phyloP scores from a whole-genome alignment of 2,113 vertebrate genomes.

The Channa maculata region DNA sequence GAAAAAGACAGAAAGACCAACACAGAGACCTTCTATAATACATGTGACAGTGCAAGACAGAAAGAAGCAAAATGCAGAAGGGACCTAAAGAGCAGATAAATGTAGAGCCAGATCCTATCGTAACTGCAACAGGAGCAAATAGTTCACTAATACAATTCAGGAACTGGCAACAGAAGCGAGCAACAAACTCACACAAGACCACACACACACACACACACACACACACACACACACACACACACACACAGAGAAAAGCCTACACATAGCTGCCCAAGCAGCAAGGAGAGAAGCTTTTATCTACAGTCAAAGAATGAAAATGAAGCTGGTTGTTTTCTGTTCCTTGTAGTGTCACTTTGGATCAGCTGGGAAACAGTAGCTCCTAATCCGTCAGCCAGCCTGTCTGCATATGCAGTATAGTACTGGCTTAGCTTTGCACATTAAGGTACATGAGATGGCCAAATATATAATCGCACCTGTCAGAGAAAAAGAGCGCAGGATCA shows the following conservation, averaged over 20 bases:
- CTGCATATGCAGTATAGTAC: not conserved
- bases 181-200: conserved; percentile 1
- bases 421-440: conserved; percentile 4
- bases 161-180: conserved; percentile 14
- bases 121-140: conserved; percentile 17
- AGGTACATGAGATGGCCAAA: not conserved
- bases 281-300: conserved; percentile 22
- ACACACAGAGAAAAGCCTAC: conserved; percentile 1
- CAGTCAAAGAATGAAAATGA: conserved; percentile 55
- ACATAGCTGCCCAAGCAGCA: conserved; percentile 41
- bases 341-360: conserved; percentile 10
- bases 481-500: conserved; percentile 1
- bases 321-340: conserved; percentile 39
- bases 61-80: conserved; percentile 7
- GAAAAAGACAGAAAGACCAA: conserved; percentile 24
- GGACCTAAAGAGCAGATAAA: conserved; percentile 29
- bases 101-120: conserved; percentile 18
- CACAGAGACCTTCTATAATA: conserved; percentile 42
- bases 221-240: not conserved
- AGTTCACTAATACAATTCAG: conserved; percentile 10
- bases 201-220: not conserved
- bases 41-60: conserved; percentile 31
- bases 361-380: conserved; percentile 30
- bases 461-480: not conserved
- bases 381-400: conserved; percentile 24